phyloP scores from a whole-genome alignment of 1,140 invertebrate genomes.

The Zeugodacus cucurbitae region DNA sequence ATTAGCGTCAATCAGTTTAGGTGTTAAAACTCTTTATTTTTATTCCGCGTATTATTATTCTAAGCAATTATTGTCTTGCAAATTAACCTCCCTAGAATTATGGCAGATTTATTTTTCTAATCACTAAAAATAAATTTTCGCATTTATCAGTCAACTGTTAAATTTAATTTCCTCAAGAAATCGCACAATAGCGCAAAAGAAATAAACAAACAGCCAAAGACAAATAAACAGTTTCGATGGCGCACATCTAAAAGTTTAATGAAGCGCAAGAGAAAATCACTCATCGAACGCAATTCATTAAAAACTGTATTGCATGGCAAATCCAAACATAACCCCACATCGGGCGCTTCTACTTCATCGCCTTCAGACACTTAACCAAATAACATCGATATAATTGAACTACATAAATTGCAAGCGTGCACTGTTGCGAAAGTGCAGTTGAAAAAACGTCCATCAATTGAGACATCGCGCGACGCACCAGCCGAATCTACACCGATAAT shows the following conservation, averaged over 20 bases:
- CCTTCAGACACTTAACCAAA: neutral
- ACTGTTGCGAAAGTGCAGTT: neutral
- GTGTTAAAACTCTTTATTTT: neutral
- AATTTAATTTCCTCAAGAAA: neutral
- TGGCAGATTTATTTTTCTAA: neutral
- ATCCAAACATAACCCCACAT: neutral
- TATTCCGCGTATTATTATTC: neutral
- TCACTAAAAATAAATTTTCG: neutral
- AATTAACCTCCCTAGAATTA: neutral
- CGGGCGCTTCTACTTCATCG: neutral
- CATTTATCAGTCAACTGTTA: conserved; percentile 13
- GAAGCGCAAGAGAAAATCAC: neutral
- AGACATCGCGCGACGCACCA: neutral
- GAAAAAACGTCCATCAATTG: neutral
- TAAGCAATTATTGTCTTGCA: neutral
- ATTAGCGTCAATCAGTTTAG: neutral
- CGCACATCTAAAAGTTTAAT: neutral
- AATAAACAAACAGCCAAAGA: neutral
- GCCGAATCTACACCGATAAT: neutral
- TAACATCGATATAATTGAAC: neutral
- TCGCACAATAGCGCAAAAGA: neutral
- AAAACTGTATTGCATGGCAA: neutral
- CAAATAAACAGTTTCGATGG: neutral
- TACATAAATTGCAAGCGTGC: neutral
- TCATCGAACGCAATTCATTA: neutral